These are phyloP conservation scores for Epinephelus lanceolatus DNA, from an alignment of 2,113 vertebrate species.

Conservation along the genomic window DNA sequence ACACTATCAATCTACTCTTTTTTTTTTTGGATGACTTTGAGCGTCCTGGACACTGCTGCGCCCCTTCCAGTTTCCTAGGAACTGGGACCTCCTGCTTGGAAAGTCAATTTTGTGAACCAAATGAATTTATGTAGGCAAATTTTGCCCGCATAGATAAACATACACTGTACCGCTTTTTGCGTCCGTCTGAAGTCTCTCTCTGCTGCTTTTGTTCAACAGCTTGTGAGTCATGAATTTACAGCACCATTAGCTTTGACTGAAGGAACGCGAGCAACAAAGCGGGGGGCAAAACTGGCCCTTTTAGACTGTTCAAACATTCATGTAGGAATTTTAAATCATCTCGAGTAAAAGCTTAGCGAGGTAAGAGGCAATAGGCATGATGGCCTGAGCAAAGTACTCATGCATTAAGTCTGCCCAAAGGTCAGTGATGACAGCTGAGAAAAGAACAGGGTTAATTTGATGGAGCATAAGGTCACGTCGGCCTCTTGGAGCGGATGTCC, in stretches of 20 bases:
- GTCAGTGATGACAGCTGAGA: neutral
- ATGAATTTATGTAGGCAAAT: conserved; percentile 16
- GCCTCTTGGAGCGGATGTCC: neutral
- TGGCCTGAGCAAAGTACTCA: neutral
- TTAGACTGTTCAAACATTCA: conserved; percentile 24
- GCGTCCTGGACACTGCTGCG: conserved; percentile 22
- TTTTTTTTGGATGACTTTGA: conserved; percentile 38
- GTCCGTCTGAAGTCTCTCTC: neutral
- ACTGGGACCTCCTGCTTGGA: conserved; percentile 35
- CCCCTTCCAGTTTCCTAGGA: conserved; percentile 49
- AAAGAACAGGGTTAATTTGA: conserved; percentile 11
- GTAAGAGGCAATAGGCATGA: neutral
- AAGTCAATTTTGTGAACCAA: conserved; percentile 24
- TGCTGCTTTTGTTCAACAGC: neutral
- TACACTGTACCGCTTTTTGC: neutral
- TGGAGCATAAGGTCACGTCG: conserved; percentile 11
- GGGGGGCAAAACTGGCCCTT: neutral
- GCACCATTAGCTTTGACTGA: conserved; percentile 7
- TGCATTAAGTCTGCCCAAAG: neutral
- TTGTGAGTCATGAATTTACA: conserved; percentile 8
- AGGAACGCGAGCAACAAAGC: neutral
- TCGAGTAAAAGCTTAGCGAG: neutral
- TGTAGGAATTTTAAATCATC: neutral
- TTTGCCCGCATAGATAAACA: conserved; percentile 2
- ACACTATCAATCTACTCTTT: neutral